Evolutionary conservation across 53 echinoderm and acorn worm genomes (phyloP).

Genomic region (Antedon mediterranea): DNA sequence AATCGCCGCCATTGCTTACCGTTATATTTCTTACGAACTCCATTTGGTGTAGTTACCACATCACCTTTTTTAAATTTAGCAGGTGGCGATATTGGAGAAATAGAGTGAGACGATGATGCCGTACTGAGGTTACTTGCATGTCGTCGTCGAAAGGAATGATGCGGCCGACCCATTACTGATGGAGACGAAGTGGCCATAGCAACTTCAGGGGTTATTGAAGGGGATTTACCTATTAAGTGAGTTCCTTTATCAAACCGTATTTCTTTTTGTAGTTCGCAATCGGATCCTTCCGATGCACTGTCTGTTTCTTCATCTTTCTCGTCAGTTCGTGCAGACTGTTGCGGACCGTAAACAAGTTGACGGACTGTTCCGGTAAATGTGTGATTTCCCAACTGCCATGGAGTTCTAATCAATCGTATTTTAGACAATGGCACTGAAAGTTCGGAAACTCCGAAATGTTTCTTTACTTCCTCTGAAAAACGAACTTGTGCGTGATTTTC

Average conservation of each 20-base stretch:
- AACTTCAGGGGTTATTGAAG: conserved; percentile 32
- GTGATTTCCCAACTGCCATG: conserved; percentile 44
- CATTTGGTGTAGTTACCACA: conserved; percentile 90
- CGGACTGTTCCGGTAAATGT: conserved; percentile 12
- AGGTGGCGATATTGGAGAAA: conserved; percentile 49
- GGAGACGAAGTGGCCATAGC: conserved; percentile 49
- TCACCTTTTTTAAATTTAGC: conserved; percentile 93
- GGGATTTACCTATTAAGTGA: conserved; percentile 19
- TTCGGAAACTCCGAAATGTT: not conserved
- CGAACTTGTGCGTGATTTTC: not conserved
- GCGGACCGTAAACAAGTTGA: conserved; percentile 42
- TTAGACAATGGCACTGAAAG: conserved; percentile 57
- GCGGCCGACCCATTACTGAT: conserved; percentile 9
- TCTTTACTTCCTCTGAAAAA: not conserved
- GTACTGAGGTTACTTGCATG: conserved; percentile 86
- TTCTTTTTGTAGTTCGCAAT: conserved; percentile 74
- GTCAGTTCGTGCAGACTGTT: not conserved
- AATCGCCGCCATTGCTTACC: conserved; percentile 94
- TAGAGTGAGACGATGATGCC: conserved; percentile 55
- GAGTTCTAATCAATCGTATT: conserved; percentile 49
- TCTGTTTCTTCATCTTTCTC: conserved; percentile 13
- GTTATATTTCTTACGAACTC: conserved; percentile 90
- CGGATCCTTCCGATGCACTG: conserved; percentile 52
- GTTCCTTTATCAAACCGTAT: conserved; percentile 28
- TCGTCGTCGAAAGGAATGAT: conserved; percentile 35